Base-by-base conservation (phyloP, 1,140 invertebrate species). In the Galendromus occidentalis region DNA sequence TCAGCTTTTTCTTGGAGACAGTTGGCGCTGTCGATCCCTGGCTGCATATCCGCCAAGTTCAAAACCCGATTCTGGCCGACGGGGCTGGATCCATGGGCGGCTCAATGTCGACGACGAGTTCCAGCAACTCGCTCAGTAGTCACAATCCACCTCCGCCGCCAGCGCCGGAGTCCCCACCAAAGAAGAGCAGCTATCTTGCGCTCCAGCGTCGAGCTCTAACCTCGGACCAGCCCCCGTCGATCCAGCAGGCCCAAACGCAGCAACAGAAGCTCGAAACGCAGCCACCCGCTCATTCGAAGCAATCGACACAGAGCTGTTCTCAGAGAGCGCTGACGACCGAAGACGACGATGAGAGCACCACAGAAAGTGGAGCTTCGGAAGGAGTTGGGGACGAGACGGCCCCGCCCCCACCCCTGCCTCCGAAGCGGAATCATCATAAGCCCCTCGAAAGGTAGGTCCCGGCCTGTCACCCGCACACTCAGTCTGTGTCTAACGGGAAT, bases 11-110 rank as follows among this genome's bases (percentile, higher is more conserved):
- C 51, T 33, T 59, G 14, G 51, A 59, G 22, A 59, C 51, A 9
- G 25, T 66, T 6, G 41, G 55, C 64, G 20, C 44, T 66, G 69
- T 70, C 59, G 69, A 70, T 39, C 69, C 68, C 20, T 70, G 68
- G 68, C 64, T 66, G n/a, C 68, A 69, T 30, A 69, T 70, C n/a
- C 67, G 69, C 7, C 69, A 70, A 51, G 68, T 70, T 17, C 68
- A 69, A 28, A 70, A 70, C 51, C 69, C 69, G 20, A 67, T 70
- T 17, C 69, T 69, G 64, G 67, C 65, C 17, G 51, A 59, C 25
- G 33, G 33, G 33, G 51, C 51, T 22, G 22, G 51, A 17, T 29
- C 17, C 1, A 5, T 20, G 18, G 51, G 51, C 12, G 51, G 51
- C 14, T 59, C 51, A 17, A 25, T 59, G 14, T 59, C 51, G 25